These are phyloP conservation scores for Idaea dimidiata DNA, from an alignment of 2,888 invertebrate species.

Conservation along the genomic window DNA sequence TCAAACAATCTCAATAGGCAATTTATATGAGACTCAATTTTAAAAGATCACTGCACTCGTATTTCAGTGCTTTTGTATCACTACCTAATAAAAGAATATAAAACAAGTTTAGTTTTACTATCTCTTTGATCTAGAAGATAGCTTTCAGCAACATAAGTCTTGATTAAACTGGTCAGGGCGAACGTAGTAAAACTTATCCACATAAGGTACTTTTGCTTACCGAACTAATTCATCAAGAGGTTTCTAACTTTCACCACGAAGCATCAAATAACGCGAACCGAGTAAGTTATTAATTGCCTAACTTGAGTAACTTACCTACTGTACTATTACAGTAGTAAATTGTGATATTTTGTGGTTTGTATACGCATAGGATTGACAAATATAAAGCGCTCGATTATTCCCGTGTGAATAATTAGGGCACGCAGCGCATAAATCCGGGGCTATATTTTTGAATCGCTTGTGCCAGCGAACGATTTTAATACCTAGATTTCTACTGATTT, in stretches of 20 bases:
- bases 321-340: background rate
- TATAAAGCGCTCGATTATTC: background rate
- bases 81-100: background rate
- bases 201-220: slow-evolving; percentile 22
- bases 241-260: slow-evolving; percentile 21
- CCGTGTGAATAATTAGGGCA: slow-evolving; percentile 1
- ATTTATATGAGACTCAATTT: too few species aligned
- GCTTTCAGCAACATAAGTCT: slow-evolving; percentile 11
- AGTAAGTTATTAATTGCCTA: slow-evolving; percentile 18
- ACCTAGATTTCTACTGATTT: too few species aligned
- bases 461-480: too few species aligned
- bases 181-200: slow-evolving; percentile 21
- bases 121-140: background rate
- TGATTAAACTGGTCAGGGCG: slow-evolving; percentile 24
- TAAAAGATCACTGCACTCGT: background rate
- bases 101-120: background rate
- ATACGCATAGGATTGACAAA: background rate
- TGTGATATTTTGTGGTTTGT: background rate
- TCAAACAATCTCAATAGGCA: too few species aligned
- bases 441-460: too few species aligned
- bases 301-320: slow-evolving; percentile 9
- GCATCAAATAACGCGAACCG: slow-evolving; percentile 18
- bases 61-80: background rate
- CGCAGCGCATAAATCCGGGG: background rate
- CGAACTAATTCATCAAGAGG: slow-evolving; percentile 27